Percentiles rank a stretch among this genome's conserved stretches.
These are phyloP conservation scores for Coptotermes formosanus DNA, from an alignment of 1,140 invertebrate species.

Conservation along the genomic window DNA sequence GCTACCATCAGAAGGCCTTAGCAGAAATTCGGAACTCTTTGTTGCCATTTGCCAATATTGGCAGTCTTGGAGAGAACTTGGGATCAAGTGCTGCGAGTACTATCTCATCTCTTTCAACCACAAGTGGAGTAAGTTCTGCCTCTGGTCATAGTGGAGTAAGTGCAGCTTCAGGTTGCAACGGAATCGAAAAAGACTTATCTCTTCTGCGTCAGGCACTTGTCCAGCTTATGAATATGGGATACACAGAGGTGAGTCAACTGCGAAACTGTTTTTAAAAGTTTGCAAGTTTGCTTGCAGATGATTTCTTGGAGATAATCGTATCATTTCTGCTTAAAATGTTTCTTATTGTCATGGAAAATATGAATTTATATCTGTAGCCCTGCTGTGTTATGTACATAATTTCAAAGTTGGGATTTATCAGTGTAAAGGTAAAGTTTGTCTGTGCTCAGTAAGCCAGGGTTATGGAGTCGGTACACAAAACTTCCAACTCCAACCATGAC, in stretches of 20 bases:
- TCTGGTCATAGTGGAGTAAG: constrained; percentile 61
- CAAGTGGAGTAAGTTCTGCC: constrained; percentile 63
- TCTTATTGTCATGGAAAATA: too few species aligned
- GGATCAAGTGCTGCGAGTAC: constrained; percentile 74
- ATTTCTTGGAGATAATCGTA: too few species aligned
- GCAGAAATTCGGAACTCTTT: constrained; percentile 83
- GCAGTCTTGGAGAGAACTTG: constrained; percentile 54
- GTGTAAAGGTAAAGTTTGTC: too few species aligned
- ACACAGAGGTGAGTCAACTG: constrained; percentile 60
- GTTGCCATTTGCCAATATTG: constrained; percentile 77
- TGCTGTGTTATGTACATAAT: too few species aligned
- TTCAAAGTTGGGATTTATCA: too few species aligned
- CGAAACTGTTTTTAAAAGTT: neutral
- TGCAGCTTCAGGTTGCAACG: constrained; percentile 53
- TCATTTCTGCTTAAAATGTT: too few species aligned
- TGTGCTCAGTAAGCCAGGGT: too few species aligned
- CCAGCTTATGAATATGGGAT: constrained; percentile 63
- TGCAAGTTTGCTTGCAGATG: too few species aligned
- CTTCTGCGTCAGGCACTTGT: constrained; percentile 57
- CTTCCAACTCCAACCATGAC: too few species aligned
- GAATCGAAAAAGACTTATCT: constrained; percentile 49
- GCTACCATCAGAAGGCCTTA: constrained; percentile 84
- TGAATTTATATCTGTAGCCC: too few species aligned
- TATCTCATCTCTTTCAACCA: constrained; percentile 65
- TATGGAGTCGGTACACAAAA: too few species aligned